Conservation (phyloP, 1,140 invertebrate species). For the Mesaphorura yosii region DNA sequence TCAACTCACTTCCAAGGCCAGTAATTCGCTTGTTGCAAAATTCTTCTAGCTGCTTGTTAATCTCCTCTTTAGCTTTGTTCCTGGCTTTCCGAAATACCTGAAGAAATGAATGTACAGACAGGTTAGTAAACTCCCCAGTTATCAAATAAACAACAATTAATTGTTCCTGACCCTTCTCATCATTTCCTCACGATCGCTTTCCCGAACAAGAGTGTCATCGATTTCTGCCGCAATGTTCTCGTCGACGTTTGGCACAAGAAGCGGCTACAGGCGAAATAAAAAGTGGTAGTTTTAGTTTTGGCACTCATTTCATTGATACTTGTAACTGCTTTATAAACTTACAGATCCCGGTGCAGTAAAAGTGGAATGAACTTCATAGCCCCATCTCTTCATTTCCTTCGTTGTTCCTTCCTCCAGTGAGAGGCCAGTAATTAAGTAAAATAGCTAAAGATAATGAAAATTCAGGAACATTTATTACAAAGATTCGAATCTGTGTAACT, state of each 20-base stretch:
- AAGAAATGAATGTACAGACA: slow-evolving; percentile 9
- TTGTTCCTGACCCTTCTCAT: slow-evolving; percentile 53
- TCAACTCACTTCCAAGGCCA: slow-evolving; percentile 59
- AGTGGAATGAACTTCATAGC: slow-evolving; percentile 93
- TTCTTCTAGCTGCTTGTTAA: slow-evolving; percentile 73
- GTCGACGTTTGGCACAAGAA: slow-evolving; percentile 69
- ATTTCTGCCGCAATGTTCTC: slow-evolving; percentile 78
- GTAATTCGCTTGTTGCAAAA: slow-evolving; percentile 80
- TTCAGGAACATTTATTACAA: too few relatives aligned
- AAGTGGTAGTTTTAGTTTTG: slow-evolving; percentile 5
- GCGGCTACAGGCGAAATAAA: slow-evolving; percentile 50
- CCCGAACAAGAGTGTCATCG: slow-evolving; percentile 65
- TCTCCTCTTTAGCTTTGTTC: slow-evolving; percentile 67
- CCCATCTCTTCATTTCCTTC: slow-evolving; percentile 90
- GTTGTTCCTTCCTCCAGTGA: slow-evolving; percentile 59
- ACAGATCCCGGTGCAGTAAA: slow-evolving; percentile 83
- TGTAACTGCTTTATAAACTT: slow-evolving; percentile 37
- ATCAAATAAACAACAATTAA: slow-evolving; percentile 3
- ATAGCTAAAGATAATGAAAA: slow-evolving; percentile 50
- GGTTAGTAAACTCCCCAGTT: background rate
- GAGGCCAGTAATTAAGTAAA: slow-evolving; percentile 73
- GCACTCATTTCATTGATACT: too few relatives aligned
- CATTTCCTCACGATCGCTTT: slow-evolving; percentile 77
- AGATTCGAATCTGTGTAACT: too few relatives aligned
- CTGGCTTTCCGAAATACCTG: slow-evolving; percentile 74